Conservation (phyloP, 1,140 invertebrate genomes). For the Hylyphantes graminicola region DNA sequence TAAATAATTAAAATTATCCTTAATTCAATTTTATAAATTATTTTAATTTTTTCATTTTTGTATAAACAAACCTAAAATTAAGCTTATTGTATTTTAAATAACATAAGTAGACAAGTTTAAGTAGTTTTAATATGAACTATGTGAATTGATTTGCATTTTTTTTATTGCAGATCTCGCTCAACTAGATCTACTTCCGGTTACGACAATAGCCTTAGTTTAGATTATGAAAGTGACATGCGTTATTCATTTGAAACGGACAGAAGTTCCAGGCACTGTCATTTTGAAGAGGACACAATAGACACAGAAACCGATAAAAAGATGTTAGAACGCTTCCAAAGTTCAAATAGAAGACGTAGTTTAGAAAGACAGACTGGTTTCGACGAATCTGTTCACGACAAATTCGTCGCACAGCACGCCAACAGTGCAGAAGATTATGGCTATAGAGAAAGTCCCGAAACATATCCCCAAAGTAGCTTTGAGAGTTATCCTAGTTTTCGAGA, state of each 20-base stretch:
- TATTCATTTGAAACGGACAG: constrained; percentile 57
- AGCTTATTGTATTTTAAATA: no score
- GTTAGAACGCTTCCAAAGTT: constrained; percentile 49
- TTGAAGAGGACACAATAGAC: constrained; percentile 46
- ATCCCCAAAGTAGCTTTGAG: constrained; percentile 61
- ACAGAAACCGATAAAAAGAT: constrained; percentile 40
- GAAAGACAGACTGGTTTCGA: constrained; percentile 64
- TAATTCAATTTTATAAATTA: no score
- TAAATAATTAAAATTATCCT: no score
- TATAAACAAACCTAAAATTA: no score
- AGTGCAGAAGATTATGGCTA: constrained; percentile 28
- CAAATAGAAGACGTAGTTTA: constrained; percentile 59
- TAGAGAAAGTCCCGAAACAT: constrained; percentile 50
- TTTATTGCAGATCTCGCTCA: constrained; percentile 45
- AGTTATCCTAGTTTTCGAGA: constrained; percentile 54
- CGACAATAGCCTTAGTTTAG: constrained; percentile 51
- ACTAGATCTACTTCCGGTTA: constrained; percentile 56
- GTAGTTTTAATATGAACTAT: not conserved
- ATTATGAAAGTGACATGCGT: constrained; percentile 56
- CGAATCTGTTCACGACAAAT: constrained; percentile 44
- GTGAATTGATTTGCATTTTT: not conserved
- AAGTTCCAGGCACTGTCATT: constrained; percentile 43
- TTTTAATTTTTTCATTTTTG: no score
- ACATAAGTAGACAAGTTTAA: no score
- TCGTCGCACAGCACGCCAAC: constrained; percentile 22